Percentiles rank a stretch among this genome's conserved stretches.
phyloP scores from a whole-genome alignment of 2,888 invertebrate species.

The Cynaeus angustus region DNA sequence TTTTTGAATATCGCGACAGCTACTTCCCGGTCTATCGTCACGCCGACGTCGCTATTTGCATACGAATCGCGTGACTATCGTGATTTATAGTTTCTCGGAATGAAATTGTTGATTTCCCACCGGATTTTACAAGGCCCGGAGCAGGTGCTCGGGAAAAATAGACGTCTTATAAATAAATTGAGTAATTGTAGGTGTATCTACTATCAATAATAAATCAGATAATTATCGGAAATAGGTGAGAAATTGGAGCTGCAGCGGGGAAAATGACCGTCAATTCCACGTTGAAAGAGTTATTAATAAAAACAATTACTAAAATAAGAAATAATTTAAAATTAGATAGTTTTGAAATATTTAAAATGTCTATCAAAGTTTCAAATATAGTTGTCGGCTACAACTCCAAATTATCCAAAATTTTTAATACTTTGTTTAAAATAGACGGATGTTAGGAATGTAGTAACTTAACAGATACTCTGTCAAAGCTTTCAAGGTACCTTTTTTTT shows the following conservation, averaged over 20 bases:
- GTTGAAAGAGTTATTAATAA: no score
- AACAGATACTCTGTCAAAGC: no score
- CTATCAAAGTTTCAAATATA: no score
- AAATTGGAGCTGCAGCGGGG: not conserved
- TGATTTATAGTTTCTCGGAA: conserved; percentile 31
- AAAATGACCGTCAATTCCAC: not conserved
- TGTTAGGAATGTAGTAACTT: no score
- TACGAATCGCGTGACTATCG: conserved; percentile 26
- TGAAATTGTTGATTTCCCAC: conserved; percentile 23
- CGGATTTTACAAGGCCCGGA: conserved; percentile 4
- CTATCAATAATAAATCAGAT: conserved; percentile 22
- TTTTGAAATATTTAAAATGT: no score
- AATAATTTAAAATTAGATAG: no score
- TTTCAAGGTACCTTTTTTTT: no score
- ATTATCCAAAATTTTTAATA: no score
- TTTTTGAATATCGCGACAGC: not conserved
- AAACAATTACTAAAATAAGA: no score
- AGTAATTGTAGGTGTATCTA: conserved; percentile 5
- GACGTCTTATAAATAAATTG: conserved; percentile 9
- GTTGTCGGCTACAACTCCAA: no score
- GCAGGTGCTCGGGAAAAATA: not conserved
- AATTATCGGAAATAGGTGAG: conserved; percentile 9
- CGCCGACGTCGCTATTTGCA: not conserved
- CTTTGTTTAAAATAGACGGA: no score
- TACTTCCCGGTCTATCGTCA: not conserved